Evolutionary conservation across 1,140 invertebrate genomes (phyloP).

Genomic region (Halyomorpha halys): DNA sequence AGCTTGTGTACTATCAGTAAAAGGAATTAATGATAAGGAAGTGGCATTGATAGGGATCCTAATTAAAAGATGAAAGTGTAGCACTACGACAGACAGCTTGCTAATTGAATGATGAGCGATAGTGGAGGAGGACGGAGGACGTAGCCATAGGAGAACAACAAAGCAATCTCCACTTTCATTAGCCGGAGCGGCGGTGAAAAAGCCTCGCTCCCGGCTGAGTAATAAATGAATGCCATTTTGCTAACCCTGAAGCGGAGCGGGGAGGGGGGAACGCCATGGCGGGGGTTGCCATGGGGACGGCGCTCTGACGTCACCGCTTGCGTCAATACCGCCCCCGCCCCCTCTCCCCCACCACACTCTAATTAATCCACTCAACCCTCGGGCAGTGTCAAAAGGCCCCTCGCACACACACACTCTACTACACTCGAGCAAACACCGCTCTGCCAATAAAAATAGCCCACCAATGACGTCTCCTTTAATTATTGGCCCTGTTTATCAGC

Average conservation of each 20-base stretch:
- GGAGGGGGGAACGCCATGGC: slow-evolving; percentile 6
- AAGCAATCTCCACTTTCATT: slow-evolving; percentile 12
- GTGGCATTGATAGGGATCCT: too few relatives aligned
- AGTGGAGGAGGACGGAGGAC: background rate
- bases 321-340: slow-evolving; percentile 6
- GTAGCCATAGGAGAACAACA: slow-evolving; percentile 9
- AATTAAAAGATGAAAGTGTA: too few relatives aligned
- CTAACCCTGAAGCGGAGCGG: background rate
- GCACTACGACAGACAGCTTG: too few relatives aligned
- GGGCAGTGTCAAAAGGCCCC: background rate
- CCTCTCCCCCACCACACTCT: background rate
- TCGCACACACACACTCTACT: slow-evolving; percentile 6
- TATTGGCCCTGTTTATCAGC: background rate
- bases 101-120: slow-evolving; percentile 9
- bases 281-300: slow-evolving; percentile 2
- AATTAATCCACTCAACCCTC: slow-evolving; percentile 9
- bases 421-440: slow-evolving; percentile 4
- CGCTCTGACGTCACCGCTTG: slow-evolving; percentile 15
- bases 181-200: slow-evolving; percentile 6
- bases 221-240: slow-evolving; percentile 20
- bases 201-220: background rate
- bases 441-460: background rate
- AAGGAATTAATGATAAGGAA: too few relatives aligned
- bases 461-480: background rate
- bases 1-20: too few relatives aligned